Percentiles rank a stretch among this genome's conserved stretches.
Conservation (phyloP, 2,113 vertebrate species). For the Sinosuthora webbiana region DNA sequence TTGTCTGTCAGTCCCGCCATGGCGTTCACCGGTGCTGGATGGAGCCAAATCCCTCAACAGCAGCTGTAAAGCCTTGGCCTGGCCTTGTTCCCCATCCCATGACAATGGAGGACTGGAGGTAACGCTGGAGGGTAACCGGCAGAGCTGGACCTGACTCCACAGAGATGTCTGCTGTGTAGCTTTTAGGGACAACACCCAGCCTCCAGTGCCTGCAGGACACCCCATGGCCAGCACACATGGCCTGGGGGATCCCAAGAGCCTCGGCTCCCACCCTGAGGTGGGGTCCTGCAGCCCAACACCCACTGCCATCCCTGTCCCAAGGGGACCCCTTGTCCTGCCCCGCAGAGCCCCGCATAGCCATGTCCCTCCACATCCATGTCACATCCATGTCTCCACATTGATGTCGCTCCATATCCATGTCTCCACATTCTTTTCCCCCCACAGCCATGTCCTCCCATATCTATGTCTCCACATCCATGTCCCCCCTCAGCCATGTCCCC, state of each 20-base stretch:
- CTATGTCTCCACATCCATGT: no score
- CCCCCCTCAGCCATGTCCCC: no score
- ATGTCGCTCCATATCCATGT: no score
- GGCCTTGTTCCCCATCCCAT: neutral
- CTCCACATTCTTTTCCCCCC: neutral
- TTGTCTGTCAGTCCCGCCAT: fast-evolving
- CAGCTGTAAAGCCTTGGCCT: neutral
- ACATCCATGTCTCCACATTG: neutral
- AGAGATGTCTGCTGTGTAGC: fast-evolving
- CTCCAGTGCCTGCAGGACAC: neutral
- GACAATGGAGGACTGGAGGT: fast-evolving
- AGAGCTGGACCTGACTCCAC: fast-evolving
- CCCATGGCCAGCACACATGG: fast-evolving
- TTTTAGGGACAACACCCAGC: neutral
- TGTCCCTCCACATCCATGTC: fast-evolving
- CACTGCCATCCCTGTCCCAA: neutral
- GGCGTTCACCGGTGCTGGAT: fast-evolving
- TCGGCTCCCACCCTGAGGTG: fast-evolving
- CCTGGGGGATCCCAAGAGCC: fast-evolving
- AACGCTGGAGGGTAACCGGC: fast-evolving
- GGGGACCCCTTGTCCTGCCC: neutral
- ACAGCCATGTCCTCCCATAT: no score
- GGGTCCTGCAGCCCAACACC: neutral
- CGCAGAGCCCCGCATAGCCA: fast-evolving
- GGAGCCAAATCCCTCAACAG: neutral